Conservation (phyloP, 1,140 invertebrate genomes). For the Pogonus chalceus region DNA sequence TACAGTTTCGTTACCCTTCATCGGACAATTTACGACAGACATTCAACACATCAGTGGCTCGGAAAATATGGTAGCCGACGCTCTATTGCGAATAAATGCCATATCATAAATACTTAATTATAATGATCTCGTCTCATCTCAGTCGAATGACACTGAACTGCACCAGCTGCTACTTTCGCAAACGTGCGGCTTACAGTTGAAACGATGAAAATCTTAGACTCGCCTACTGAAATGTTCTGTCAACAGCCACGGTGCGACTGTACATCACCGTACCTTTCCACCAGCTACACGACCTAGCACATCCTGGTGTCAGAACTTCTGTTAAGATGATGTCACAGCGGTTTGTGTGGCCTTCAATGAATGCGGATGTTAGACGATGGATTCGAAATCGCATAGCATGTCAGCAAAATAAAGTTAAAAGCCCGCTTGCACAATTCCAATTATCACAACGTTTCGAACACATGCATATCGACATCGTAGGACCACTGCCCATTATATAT, state of each 20-base stretch:
- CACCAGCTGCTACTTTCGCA: too few species aligned
- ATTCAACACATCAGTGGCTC: slow-evolving; percentile 25
- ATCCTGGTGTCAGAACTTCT: slow-evolving; percentile 19
- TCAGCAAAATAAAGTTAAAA: slow-evolving; percentile 20
- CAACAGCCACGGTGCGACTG: slow-evolving; percentile 18
- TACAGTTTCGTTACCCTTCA: slow-evolving; percentile 21
- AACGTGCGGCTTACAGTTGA: background rate
- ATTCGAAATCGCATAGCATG: slow-evolving; percentile 21
- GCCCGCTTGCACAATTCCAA: slow-evolving; percentile 14
- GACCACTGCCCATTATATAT: slow-evolving; percentile 31
- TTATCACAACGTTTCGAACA: slow-evolving; percentile 21
- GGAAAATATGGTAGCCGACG: slow-evolving; percentile 23
- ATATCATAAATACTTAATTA: slow-evolving; percentile 11
- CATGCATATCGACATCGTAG: slow-evolving; percentile 35
- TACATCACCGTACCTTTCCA: slow-evolving; percentile 22
- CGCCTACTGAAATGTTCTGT: slow-evolving; percentile 13
- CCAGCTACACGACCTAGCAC: too few species aligned
- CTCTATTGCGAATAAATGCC: slow-evolving; percentile 18
- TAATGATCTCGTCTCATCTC: slow-evolving; percentile 1
- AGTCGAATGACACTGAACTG: slow-evolving; percentile 18
- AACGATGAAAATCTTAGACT: slow-evolving; percentile 8
- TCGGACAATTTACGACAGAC: slow-evolving; percentile 26
- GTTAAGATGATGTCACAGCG: slow-evolving; percentile 17
- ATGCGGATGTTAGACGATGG: slow-evolving; percentile 20
- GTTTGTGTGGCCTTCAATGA: slow-evolving; percentile 25